Evolutionary conservation across 2,888 invertebrate genomes (phyloP), one percentile per base, ranked within the genome.

Genomic region (Scaptomyza caliginosa): DNA sequence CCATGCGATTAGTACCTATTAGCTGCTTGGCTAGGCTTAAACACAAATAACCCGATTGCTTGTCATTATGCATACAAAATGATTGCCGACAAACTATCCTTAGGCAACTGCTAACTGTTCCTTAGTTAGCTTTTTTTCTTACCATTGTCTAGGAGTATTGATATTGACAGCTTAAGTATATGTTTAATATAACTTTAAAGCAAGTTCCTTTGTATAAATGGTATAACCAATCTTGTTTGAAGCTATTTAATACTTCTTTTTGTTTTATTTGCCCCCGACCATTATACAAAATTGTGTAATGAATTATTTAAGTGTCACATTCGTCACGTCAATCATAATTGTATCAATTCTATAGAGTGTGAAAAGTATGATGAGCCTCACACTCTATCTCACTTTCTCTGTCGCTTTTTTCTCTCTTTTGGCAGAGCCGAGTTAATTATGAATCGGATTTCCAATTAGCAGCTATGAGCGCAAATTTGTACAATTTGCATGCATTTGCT

Each of bases 1-100:
- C 40, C 11, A 26, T 55, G 72, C 97, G 17, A 70, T 71, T 70
- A 66, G 66, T 70, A 52, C 57, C 54, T 54, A 70, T 70, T 66
- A 70, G 71, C 66, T 46, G 66, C 70, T 57, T 60, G 43, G 67
- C 49, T 70, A 60, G 17, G 13, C 49, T 39, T 32, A 8, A 34
- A 16, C 8, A 8, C 46, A 64, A 64, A 63, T 30, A 52, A 42
- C 52, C 49, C 55, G 58, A 64, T 64, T 46, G 30, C 30, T 16
- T 4, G 46, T 24, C 46, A 52, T 52, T 34, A 52, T 30, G 36
- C 48, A 63, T 51, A 57, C 46, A 46, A 56, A 63, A 51, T 55
- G 60, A 42, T 58, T 32, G 19, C 3, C 17, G 40, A 36, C 42
- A 28, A 26, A 34, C 32, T 16, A 34, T 13, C 32, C 24, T 19